These are phyloP conservation scores for Orthonychiurus folsomi DNA, from an alignment of 2,888 invertebrate genomes.

Conservation along the genomic window DNA sequence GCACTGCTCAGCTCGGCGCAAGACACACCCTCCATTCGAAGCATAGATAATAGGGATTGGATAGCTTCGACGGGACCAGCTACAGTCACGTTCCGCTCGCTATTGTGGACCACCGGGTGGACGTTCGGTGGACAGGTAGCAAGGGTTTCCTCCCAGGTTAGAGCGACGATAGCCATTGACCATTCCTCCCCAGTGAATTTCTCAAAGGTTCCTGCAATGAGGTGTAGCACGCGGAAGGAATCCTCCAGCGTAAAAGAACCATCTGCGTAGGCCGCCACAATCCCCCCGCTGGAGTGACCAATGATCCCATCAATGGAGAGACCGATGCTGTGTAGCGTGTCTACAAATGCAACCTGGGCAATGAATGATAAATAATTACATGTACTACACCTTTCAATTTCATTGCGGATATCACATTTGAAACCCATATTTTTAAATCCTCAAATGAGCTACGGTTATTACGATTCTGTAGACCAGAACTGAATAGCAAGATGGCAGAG, in stretches of 20 bases:
- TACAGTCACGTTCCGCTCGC: conserved; percentile 82
- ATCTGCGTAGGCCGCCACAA: conserved; percentile 10
- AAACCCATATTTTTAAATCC: too few species aligned
- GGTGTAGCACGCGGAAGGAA: background rate
- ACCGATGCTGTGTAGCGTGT: conserved; percentile 63
- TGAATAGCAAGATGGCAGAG: too few species aligned
- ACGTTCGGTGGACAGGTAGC: conserved; percentile 66
- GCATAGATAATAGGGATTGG: conserved; percentile 56
- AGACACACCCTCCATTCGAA: conserved; percentile 66
- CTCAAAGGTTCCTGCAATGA: background rate
- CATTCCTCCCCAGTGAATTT: conserved; percentile 46
- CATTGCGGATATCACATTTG: too few species aligned
- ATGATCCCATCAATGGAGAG: conserved; percentile 85
- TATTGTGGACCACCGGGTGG: conserved; percentile 89
- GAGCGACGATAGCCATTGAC: conserved; percentile 79
- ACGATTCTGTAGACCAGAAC: too few species aligned
- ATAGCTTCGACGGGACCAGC: conserved; percentile 72
- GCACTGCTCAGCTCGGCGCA: conserved; percentile 71
- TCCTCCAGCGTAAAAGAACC: conserved; percentile 11
- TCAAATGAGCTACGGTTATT: too few species aligned
- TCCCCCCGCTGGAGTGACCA: conserved; percentile 78
- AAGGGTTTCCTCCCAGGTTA: conserved; percentile 73
- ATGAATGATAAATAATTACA: too few species aligned
- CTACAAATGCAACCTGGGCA: conserved; percentile 76
- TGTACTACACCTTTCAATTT: too few species aligned